Conservation (phyloP, 2,113 vertebrate species). For the Haplochromis vanheusdeni region DNA sequence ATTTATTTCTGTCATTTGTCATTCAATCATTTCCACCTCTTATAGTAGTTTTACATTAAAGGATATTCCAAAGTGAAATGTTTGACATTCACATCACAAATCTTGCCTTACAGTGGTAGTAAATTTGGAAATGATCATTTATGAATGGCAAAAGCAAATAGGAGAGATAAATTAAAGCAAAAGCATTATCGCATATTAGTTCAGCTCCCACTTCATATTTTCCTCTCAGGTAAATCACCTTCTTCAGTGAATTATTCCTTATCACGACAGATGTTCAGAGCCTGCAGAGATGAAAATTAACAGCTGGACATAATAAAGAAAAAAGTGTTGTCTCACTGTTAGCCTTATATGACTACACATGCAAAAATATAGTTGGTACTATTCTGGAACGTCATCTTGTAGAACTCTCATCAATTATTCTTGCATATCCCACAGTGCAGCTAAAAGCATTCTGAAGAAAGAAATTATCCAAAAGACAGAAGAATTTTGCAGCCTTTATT, state of each 20-base stretch:
- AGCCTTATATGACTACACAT: neutral
- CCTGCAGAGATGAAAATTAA: neutral
- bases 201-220: neutral
- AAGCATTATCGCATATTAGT: neutral
- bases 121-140: constrained; percentile 16
- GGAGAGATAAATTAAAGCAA: neutral
- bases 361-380: neutral
- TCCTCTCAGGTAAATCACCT: neutral
- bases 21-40: neutral
- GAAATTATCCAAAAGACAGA: neutral
- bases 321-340: neutral
- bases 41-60: neutral
- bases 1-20: neutral
- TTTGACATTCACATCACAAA: neutral
- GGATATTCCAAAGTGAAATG: neutral
- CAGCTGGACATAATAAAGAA: neutral
- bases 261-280: neutral
- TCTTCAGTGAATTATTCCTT: neutral
- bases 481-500: neutral
- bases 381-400: neutral
- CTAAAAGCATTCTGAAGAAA: neutral
- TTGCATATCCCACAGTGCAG: neutral
- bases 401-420: neutral
- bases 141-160: neutral
- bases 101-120: neutral